Base-by-base conservation (phyloP, 2,888 invertebrate genomes). In the Unio pictorum region DNA sequence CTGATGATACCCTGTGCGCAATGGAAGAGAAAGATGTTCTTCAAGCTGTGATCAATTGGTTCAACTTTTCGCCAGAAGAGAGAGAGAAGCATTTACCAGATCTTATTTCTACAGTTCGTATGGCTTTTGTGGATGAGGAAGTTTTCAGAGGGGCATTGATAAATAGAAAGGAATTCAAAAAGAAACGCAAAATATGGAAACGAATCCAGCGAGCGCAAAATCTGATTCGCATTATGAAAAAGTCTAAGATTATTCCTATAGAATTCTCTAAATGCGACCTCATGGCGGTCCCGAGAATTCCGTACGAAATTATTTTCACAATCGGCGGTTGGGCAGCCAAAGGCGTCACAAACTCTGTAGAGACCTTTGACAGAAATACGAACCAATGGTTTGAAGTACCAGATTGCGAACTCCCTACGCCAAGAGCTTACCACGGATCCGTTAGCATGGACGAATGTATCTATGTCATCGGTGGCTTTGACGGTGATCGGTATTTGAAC, bases 271-370 rank as follows among this genome's bases (percentile, higher is more conserved):
- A 61, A 23, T 70, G 74, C 66, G 45, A 45, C 45, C 45, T 45
- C 45, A 45, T 45, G 45, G 64, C 82, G 30, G 73, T 77, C 30
- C 84, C 86, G 11, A 94, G 96, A n/a, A 93, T 96, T 7, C 97
- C 97, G 0, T 95, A 95, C 87, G 96, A 96, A 90, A 94, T 97
- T 28, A 92, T 96, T 15, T 96, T 97, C 89, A 95, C 94, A 0
- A 93, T 95, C 75, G 95, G 95, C 1, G 95, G 95, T 8, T 95
- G 95, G 95, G 93, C 92, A 73, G 93, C 93, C 15, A 94, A 94
- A 34, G 89, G 93, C 5, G 94, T 95, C 0, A 86, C 87, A 17
- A 76, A 81, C 18, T 79, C 80, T 45, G 76, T 92, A 66, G 92
- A 92, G 80, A 89, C 91, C 0, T 92, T 91, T 79, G 91, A 92